phyloP scores from a whole-genome alignment of 2,888 invertebrate species.

The Melinaea marsaeus region DNA sequence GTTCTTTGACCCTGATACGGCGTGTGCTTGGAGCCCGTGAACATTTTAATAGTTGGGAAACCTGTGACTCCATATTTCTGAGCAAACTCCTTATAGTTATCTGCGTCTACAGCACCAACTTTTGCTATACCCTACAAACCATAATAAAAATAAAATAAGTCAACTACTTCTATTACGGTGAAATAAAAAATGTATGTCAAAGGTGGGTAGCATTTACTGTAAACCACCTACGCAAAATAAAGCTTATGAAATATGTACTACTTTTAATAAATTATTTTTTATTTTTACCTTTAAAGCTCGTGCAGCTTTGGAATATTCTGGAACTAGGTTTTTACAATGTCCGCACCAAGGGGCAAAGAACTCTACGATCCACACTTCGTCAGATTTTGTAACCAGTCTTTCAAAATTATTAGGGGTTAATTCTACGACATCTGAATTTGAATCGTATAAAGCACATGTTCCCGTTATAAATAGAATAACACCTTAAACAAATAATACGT shows the following conservation, averaged over 20 bases:
- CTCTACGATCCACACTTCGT: conserved; percentile 96
- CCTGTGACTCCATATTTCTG: conserved; percentile 90
- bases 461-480: conserved; percentile 57
- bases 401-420: conserved; percentile 94
- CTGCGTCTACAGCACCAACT: conserved; percentile 96
- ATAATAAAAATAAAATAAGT: background rate
- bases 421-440: conserved; percentile 87
- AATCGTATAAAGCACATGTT: conserved; percentile 79
- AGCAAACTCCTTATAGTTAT: conserved; percentile 89
- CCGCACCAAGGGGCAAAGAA: conserved; percentile 99
- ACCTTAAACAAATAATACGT: conserved; percentile 49
- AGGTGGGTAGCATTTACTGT: background rate
- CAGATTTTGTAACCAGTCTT: conserved; percentile 86
- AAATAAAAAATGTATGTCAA: too few species aligned
- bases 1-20: conserved; percentile 92
- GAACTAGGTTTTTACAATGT: conserved; percentile 91
- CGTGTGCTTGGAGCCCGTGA: conserved; percentile 90
- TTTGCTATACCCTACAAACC: conserved; percentile 89
- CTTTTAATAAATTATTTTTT: conserved; percentile 9
- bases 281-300: conserved; percentile 88
- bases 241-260: background rate
- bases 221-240: background rate
- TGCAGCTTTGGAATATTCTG: conserved; percentile 96
- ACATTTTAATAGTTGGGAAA: conserved; percentile 98
- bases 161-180: too few species aligned